A percentile compares a stretch with the other conserved stretches of the same genome.
Evolutionary conservation across 2,888 invertebrate genomes (phyloP).

Genomic region (Conchocele bisecta): DNA sequence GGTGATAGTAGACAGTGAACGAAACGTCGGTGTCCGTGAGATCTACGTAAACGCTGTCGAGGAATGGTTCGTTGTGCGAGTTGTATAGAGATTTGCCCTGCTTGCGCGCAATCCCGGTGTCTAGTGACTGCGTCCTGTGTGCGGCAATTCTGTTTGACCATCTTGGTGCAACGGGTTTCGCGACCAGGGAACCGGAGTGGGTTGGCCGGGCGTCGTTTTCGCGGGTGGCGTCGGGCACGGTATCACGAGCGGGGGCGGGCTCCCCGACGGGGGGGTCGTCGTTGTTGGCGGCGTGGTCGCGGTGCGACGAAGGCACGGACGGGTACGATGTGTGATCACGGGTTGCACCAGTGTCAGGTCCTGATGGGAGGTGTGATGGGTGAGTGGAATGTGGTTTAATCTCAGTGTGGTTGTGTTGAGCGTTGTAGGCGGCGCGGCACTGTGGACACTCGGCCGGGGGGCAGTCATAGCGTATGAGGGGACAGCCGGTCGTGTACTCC

Average conservation of each 20-base stretch:
- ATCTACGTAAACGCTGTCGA: conserved; percentile 77
- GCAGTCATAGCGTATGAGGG: conserved; percentile 77
- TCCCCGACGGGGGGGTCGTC: conserved; percentile 54
- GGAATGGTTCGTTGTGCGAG: conserved; percentile 47
- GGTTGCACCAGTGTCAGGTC: conserved; percentile 2
- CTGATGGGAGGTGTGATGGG: conserved; percentile 2
- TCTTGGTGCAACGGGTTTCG: conserved; percentile 25
- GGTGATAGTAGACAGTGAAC: conserved; percentile 77
- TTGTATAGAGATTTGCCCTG: conserved; percentile 43
- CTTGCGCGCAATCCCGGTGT: conserved; percentile 68
- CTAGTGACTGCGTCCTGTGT: conserved; percentile 69
- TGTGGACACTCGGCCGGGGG: conserved; percentile 77
- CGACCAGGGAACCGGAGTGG: conserved; percentile 8
- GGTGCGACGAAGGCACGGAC: background rate
- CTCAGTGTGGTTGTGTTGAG: conserved; percentile 48
- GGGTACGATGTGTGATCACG: conserved; percentile 2
- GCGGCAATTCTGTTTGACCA: conserved; percentile 32
- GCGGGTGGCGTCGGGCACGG: conserved; percentile 13
- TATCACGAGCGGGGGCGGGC: too few relatives aligned
- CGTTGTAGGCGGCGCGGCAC: conserved; percentile 71
- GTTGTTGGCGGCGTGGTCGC: conserved; percentile 28
- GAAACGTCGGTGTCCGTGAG: conserved; percentile 78
- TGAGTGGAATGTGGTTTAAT: background rate
- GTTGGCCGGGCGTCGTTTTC: background rate
- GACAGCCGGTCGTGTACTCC: conserved; percentile 77